Conservation (phyloP, 2,888 invertebrate genomes). For the Dicyrtomina minuta region DNA sequence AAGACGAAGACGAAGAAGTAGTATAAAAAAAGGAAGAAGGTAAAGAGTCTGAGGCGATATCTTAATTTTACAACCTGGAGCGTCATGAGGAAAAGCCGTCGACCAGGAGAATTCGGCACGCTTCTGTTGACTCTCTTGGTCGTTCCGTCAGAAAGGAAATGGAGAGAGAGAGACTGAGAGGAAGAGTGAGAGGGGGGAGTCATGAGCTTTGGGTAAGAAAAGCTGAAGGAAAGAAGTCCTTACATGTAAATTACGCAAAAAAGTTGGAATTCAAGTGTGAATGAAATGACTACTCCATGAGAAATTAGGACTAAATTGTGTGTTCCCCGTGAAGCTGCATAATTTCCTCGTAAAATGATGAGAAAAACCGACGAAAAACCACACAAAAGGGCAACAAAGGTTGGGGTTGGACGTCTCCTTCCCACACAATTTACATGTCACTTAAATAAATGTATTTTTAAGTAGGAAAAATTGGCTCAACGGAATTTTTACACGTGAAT, state of each 20-base stretch:
- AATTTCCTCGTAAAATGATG: conserved; percentile 43
- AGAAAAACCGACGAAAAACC: conserved; percentile 41
- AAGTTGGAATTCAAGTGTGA: conserved; percentile 33
- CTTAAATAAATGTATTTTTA: conserved; percentile 44
- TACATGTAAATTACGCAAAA: conserved; percentile 33
- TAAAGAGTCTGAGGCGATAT: conserved; percentile 26
- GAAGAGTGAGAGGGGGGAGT: too few relatives aligned
- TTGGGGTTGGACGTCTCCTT: conserved; percentile 35
- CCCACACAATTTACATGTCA: conserved; percentile 46
- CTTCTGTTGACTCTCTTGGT: conserved; percentile 30
- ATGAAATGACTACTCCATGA: conserved; percentile 32
- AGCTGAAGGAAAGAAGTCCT: conserved; percentile 23
- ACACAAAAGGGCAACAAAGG: conserved; percentile 44
- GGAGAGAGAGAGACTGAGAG: too few relatives aligned
- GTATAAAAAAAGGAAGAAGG: conserved; percentile 5
- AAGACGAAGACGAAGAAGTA: not conserved
- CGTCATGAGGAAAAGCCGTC: conserved; percentile 33
- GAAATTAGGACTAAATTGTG: conserved; percentile 38
- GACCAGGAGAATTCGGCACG: conserved; percentile 38
- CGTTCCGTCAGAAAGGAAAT: not conserved
- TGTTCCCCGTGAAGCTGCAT: conserved; percentile 42
- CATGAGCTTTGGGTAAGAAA: conserved; percentile 28
- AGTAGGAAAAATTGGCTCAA: conserved; percentile 39
- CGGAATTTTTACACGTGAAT: conserved; percentile 24
- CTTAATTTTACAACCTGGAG: conserved; percentile 30